These are phyloP conservation scores for Notocelia uddmanniana DNA, from an alignment of 2,888 invertebrate species.

Conservation along the genomic window DNA sequence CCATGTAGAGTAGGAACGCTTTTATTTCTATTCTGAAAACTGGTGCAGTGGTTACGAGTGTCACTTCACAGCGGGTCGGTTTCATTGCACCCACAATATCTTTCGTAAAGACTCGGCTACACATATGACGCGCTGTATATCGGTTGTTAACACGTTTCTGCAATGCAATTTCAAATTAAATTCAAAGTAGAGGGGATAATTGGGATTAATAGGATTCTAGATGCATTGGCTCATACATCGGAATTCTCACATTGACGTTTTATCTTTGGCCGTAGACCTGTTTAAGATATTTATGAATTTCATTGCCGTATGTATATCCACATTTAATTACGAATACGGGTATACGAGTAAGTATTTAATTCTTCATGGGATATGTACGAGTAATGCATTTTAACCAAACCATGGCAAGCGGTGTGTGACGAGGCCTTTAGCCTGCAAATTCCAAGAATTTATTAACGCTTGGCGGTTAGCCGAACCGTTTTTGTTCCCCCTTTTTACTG, in stretches of 20 bases:
- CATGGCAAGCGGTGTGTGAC: conserved; percentile 53
- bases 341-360: neutral
- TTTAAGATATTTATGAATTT: too few relatives aligned
- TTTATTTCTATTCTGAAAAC: conserved; percentile 31
- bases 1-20: conserved; percentile 9
- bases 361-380: neutral
- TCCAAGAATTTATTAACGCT: conserved; percentile 82
- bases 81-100: conserved; percentile 63
- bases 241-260: too few relatives aligned
- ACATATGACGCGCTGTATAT: neutral
- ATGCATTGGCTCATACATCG: too few relatives aligned
- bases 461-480: conserved; percentile 79
- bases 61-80: conserved; percentile 57
- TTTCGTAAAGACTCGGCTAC: conserved; percentile 50
- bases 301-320: too few relatives aligned
- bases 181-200: too few relatives aligned
- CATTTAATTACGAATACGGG: too few relatives aligned
- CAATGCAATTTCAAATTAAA: too few relatives aligned
- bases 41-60: conserved; percentile 45
- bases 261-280: too few relatives aligned
- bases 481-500: conserved; percentile 71
- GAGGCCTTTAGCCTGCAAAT: conserved; percentile 57
- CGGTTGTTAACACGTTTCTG: neutral
- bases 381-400: neutral
- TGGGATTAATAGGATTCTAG: too few relatives aligned